These are phyloP conservation scores for Trissonchulus sp. DNA, from an alignment of 2,888 invertebrate genomes.

Conservation along the genomic window DNA sequence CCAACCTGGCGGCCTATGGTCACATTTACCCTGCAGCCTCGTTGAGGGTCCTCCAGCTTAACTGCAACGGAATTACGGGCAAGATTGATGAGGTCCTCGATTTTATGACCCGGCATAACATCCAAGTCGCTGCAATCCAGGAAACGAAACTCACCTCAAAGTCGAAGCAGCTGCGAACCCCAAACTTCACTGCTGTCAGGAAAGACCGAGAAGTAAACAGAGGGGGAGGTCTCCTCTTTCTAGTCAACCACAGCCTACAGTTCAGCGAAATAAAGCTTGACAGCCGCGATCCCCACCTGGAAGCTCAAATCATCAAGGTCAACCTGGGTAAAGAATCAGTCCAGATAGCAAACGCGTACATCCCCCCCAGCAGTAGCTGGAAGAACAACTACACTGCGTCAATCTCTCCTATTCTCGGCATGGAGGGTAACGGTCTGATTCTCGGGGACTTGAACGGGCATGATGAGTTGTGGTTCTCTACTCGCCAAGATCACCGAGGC, in stretches of 20 bases:
- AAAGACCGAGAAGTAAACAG: background rate
- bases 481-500: background rate
- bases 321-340: no score
- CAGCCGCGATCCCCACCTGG: no score
- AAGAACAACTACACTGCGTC: background rate
- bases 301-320: background rate
- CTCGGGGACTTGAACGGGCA: background rate
- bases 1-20: no score
- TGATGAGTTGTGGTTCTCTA: background rate
- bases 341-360: no score
- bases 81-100: background rate
- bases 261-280: no score
- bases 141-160: background rate
- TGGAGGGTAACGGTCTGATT: background rate
- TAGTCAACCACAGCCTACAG: no score
- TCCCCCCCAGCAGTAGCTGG: background rate
- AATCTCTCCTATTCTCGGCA: background rate
- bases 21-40: no score
- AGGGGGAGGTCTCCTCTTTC: no score
- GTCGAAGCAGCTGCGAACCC: slow-evolving; percentile 10
- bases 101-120: background rate
- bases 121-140: slow-evolving; percentile 1
- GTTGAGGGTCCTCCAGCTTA: no score
- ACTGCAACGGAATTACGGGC: background rate
- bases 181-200: background rate